phyloP scores from a whole-genome alignment of 2,113 vertebrate genomes.

The Perognathus longimembris region DNA sequence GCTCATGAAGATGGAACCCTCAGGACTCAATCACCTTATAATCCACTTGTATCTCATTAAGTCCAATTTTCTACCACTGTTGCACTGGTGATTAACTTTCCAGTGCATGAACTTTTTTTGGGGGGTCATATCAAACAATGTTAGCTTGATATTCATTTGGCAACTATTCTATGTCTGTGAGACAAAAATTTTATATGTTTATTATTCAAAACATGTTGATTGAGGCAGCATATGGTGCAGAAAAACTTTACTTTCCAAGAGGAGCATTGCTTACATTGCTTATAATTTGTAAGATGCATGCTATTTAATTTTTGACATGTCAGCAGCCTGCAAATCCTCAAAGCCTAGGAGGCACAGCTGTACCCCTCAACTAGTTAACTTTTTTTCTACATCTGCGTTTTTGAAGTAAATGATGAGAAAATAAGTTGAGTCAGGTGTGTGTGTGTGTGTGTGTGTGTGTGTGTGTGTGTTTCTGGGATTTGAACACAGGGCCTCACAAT shows the following conservation, averaged over 20 bases:
- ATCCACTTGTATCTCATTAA: neutral
- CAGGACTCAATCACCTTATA: too few species aligned
- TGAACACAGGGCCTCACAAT: too few species aligned
- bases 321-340: neutral
- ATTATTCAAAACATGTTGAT: conserved; percentile 20
- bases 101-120: neutral
- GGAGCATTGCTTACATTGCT: neutral
- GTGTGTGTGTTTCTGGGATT: too few species aligned
- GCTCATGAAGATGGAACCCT: neutral
- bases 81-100: neutral
- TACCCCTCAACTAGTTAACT: conserved; percentile 16
- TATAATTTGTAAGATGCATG: neutral
- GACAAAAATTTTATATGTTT: neutral
- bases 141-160: neutral
- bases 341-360: neutral
- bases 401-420: conserved; percentile 53
- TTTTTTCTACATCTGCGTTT: neutral
- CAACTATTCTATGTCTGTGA: neutral
- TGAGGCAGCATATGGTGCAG: neutral
- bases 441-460: too few species aligned
- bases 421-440: neutral
- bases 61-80: too few species aligned
- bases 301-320: neutral
- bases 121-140: neutral
- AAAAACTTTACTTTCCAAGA: neutral